A percentile compares a stretch with the other conserved stretches of the same genome.
phyloP scores from a whole-genome alignment of 1,140 invertebrate species.

The Drosophila truncata region DNA sequence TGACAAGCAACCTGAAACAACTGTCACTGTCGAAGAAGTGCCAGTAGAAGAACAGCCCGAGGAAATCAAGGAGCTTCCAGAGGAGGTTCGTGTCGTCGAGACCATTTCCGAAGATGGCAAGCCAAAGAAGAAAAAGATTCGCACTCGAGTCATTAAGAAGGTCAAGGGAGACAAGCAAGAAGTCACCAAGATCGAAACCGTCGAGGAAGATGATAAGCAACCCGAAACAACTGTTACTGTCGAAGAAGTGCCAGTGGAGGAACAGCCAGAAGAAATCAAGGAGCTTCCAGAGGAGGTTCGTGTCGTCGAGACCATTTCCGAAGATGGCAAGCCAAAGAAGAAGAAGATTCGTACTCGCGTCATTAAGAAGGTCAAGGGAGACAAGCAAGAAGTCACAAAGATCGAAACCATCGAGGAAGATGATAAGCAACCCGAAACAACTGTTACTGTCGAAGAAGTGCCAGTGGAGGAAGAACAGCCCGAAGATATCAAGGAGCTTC shows the following conservation, averaged over 20 bases:
- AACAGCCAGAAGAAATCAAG: no score
- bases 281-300: no score
- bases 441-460: constrained; percentile 7
- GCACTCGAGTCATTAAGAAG: constrained; percentile 26
- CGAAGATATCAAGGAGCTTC: constrained; percentile 24
- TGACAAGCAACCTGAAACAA: no score
- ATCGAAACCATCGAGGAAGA: not conserved
- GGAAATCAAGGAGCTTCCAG: no score
- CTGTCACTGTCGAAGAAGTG: no score
- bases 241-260: no score
- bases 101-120: constrained; percentile 14
- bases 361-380: constrained; percentile 25
- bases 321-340: no score
- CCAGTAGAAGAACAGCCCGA: no score
- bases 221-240: constrained; percentile 4
- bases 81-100: no score
- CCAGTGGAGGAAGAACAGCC: not conserved
- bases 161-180: constrained; percentile 29
- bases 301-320: no score
- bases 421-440: constrained; percentile 21
- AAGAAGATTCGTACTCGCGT: no score
- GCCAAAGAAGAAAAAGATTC: constrained; percentile 27
- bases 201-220: not conserved
- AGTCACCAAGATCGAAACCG: constrained; percentile 27
- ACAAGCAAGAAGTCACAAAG: not conserved